Evolutionary conservation across 1,140 invertebrate genomes (phyloP), one percentile per base, ranked within the genome.

Genomic region (Drosophila seguyi): DNA sequence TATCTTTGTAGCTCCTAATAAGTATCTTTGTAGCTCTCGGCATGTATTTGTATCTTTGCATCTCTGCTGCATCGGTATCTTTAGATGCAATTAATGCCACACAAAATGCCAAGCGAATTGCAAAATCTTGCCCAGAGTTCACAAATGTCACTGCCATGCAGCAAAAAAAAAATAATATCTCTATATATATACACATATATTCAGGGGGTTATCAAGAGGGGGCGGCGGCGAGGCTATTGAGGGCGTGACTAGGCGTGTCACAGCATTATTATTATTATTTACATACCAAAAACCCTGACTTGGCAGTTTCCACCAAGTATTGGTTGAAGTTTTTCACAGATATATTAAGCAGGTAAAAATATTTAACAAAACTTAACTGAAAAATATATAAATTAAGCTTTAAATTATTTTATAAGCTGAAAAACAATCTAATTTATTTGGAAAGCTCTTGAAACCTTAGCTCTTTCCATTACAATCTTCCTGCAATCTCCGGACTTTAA

Each of bases 51-150:
- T 22, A 31, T 53, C 55, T 39, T 22, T 68, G 47, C 34, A 72
- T 48, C 42, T 48, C 27, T 36, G 11, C 8, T 38, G 20, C n/a
- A 55, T 36, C 41, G 38, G 65, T 72, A 48, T 71, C 65, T 73
- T 72, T 72, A 69, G 67, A 59, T 73, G 69, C 67, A 73, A 87
- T 87, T 87, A 87, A 87, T 84, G 83, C 62, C 76, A 55, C 62
- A 79, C 36, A 60, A 55, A 75, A 75, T 55, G 77, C 71, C 50
- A 72, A 75, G 38, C 60, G 53, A 77, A 75, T 86, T 87, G 80
- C 57, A 45, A 86, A 86, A 79, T 73, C 69, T 59, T 66, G 79
- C 74, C 76, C 78, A 85, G 72, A 63, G 83, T 88, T 84, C 80
- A 87, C 60, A 71, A 71, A 77, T 80, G 84, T 88, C 83, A 88